Base-by-base conservation (phyloP, 2,888 invertebrate genomes). In the Ypsolopha sequella region DNA sequence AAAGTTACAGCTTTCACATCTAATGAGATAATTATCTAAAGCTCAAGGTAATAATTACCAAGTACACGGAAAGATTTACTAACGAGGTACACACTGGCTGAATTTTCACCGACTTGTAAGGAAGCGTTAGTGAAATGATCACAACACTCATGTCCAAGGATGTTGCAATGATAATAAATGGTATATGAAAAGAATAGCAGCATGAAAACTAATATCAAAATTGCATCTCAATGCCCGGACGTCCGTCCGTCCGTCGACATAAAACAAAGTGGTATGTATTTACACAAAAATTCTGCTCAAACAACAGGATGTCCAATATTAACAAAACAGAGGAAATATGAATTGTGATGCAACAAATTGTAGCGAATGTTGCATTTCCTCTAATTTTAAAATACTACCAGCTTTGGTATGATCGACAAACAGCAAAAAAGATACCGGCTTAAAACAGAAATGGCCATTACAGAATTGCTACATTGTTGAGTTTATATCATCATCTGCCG, bases 21-120 rank as follows among this genome's bases (percentile, higher is more conserved):
- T 50, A 54, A 54, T 51, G 52, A 50, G 52, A 50, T 50, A 54
- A 54, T 54, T 52, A 54, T 48, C 47, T 43, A 43, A 50, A 39
- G 35, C 48, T 43, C 36, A 36, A 51, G 46, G 50, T 45, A 52
- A 53, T 54, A 50, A 54, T 52, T 52, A 50, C 50, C 11, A 9
- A 36, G 50, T 41, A 53, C 51, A 48, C 44, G 48, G 47, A 48
- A 43, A 38, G 51, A 51, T 51, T 46, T 41, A 47, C 45, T 48
- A 47, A 41, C n/a, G 41, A 53, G 53, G 51, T 53, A 52, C 49
- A 35, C 10, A 24, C 24, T 49, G 49, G 34, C 49, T 41, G 33
- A 11, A 46, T 41, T 49, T 36, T 39, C 36, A 38, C 9, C 38
- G 11, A 8, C 36, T 38, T 14, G 48, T 24, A 46, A 24, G 33